Evolutionary conservation across 2,888 invertebrate genomes (phyloP).

Genomic region (Phalera bucephala): DNA sequence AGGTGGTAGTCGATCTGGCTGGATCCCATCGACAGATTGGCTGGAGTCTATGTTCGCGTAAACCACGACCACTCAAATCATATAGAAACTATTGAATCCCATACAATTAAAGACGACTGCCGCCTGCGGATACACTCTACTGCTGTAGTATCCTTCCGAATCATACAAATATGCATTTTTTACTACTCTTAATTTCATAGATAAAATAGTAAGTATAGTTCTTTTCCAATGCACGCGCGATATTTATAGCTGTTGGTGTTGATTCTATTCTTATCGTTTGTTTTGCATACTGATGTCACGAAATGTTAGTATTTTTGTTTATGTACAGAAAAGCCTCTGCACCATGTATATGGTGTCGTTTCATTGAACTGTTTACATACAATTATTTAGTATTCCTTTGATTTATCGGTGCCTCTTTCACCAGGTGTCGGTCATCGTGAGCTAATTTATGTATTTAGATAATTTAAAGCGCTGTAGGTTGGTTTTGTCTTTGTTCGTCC

Average conservation of each 20-base stretch:
- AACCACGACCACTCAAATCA: too few relatives aligned
- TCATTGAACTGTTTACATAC: conserved; percentile 49
- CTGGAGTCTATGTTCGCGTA: too few relatives aligned
- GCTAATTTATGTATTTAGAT: conserved; percentile 32
- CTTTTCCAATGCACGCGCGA: neutral
- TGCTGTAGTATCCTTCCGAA: too few relatives aligned
- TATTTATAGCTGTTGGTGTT: neutral
- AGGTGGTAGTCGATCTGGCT: too few relatives aligned
- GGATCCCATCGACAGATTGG: too few relatives aligned
- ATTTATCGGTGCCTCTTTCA: conserved; percentile 41
- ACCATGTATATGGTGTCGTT: conserved; percentile 23
- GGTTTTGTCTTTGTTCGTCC: conserved; percentile 28
- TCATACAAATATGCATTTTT: too few relatives aligned
- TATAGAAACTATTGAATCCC: too few relatives aligned
- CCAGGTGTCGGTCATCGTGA: conserved; percentile 43
- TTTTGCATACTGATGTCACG: neutral
- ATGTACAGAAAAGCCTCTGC: too few relatives aligned
- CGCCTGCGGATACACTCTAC: too few relatives aligned
- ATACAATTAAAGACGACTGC: too few relatives aligned
- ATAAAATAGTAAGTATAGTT: too few relatives aligned
- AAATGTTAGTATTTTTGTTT: neutral
- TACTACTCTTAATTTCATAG: neutral
- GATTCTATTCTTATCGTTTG: neutral
- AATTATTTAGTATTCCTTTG: conserved; percentile 49
- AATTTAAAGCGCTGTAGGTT: conserved; percentile 43